These are phyloP conservation scores for Neuroscelio doddi DNA, from an alignment of 2,888 invertebrate genomes.

Conservation along the genomic window DNA sequence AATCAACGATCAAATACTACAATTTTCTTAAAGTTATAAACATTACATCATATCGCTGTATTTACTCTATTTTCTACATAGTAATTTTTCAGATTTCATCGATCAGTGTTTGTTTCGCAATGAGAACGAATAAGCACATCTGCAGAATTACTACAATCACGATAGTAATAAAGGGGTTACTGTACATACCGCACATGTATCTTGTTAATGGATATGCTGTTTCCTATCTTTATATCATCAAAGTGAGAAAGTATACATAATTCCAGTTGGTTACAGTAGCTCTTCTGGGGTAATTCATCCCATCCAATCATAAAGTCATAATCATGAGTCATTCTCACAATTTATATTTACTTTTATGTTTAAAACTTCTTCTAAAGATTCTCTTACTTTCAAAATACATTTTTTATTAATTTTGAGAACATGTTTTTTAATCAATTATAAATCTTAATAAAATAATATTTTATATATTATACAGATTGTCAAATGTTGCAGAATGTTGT, in stretches of 20 bases:
- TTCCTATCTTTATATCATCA: slow-evolving; percentile 51
- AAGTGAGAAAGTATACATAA: slow-evolving; percentile 44
- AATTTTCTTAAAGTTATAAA: neutral
- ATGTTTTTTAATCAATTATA: no score
- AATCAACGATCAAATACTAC: neutral
- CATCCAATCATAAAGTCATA: slow-evolving; percentile 30
- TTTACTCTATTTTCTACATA: slow-evolving; percentile 5
- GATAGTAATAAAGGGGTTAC: slow-evolving; percentile 36
- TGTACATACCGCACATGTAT: slow-evolving; percentile 31
- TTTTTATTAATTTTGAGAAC: no score
- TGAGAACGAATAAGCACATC: slow-evolving; percentile 24
- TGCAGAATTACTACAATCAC: slow-evolving; percentile 32
- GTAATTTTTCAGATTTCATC: slow-evolving; percentile 6
- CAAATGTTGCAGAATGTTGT: slow-evolving; percentile 7
- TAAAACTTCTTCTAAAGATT: no score
- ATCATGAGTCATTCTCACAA: slow-evolving; percentile 1
- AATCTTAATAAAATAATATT: no score
- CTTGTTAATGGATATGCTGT: slow-evolving; percentile 46
- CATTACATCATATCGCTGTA: neutral
- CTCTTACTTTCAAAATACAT: no score
- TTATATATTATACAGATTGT: no score
- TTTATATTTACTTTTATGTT: no score
- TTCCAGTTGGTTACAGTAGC: slow-evolving; percentile 49
- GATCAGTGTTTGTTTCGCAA: slow-evolving; percentile 20
- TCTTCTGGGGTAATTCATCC: slow-evolving; percentile 18